Percentiles rank a stretch among this genome's conserved stretches.
phyloP scores from a whole-genome alignment of 2,888 invertebrate genomes.

The Apodemia duryi region DNA sequence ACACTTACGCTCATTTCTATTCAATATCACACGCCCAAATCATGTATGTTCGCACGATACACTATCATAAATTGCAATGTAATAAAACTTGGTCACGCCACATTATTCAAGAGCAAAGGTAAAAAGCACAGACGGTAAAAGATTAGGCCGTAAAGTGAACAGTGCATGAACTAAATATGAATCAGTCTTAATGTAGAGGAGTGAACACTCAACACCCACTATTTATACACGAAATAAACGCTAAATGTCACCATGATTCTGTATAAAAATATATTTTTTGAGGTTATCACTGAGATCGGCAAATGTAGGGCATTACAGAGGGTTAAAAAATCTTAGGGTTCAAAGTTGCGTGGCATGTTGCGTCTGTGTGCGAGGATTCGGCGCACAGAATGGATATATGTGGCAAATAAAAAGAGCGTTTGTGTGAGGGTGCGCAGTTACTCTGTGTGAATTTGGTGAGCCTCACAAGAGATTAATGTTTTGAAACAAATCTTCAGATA shows the following conservation, averaged over 20 bases:
- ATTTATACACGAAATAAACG: conserved; percentile 25
- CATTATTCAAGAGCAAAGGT: conserved; percentile 32
- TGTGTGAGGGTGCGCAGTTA: conserved; percentile 30
- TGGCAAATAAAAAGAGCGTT: conserved; percentile 16
- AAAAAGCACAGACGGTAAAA: conserved; percentile 23
- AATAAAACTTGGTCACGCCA: conserved; percentile 32
- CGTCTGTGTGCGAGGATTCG: conserved; percentile 45
- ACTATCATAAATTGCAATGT: conserved; percentile 35
- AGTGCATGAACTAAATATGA: conserved; percentile 21
- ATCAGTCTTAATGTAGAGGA: conserved; percentile 19
- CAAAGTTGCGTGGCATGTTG: conserved; percentile 46
- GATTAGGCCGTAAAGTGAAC: conserved; percentile 34
- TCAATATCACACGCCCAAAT: conserved; percentile 29
- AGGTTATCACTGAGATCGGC: conserved; percentile 70
- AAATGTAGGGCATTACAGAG: conserved; percentile 65
- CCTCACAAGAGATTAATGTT: conserved; percentile 4
- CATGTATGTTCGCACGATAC: conserved; percentile 42
- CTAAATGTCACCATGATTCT: conserved; percentile 40
- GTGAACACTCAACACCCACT: conserved; percentile 6
- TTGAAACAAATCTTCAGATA: conserved; percentile 1
- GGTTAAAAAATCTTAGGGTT: conserved; percentile 49
- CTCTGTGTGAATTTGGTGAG: conserved; percentile 37
- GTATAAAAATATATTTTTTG: conserved; percentile 58
- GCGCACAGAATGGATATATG: conserved; percentile 32
- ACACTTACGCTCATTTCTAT: conserved; percentile 64